Base-by-base conservation (phyloP, 2,113 vertebrate genomes). In the Gallinago jamesoni region DNA sequence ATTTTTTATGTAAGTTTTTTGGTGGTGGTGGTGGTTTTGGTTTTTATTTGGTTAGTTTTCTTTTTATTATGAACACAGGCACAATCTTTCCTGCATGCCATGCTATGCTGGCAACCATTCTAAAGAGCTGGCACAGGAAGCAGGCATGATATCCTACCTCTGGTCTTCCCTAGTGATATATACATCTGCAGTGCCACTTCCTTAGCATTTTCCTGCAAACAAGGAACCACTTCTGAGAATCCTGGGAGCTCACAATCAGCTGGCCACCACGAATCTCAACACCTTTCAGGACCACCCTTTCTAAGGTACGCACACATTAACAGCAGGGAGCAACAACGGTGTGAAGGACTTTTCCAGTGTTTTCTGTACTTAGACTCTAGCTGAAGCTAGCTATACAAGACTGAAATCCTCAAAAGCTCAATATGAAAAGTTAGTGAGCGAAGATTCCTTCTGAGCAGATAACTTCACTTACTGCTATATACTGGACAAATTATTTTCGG, bases 261-360 rank as follows among this genome's bases (percentile, higher is more conserved):
- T 48, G 35, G 35, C 8, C 39, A 81, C 28, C 55, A 84, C 0
- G 0, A 88, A 67, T 30, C 13, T 67, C 56, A 57, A 3, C 0
- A 0, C 30, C 35, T 22, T 91, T n/a, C 56, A 92, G 43, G 52
- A 92, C 14, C 23, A 72, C 23, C 18, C 27, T 67, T 70, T 78
- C 53, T 63, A 68, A 91, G 15, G 16, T 15, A 31, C 10, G 35
- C 39, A 68, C 30, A 52, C 14, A 50, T 68, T 67, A 69, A 63
- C 28, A 87, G 33, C 16, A 52, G 25, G 3, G 12, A 85, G 62
- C 35, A 90, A 69, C 15, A 39, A 50, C 22, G 52, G 16, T 2
- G 18, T 67, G 43, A 80, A 82, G 21, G 75, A 43, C 14, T 39
- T 45, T 73, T 18, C 15, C 39, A 31, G 10, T 19, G 8, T 83